A percentile compares a stretch with the other conserved stretches of the same genome.
These are phyloP conservation scores for Standfussiana lucernea DNA, from an alignment of 2,888 invertebrate genomes.

Conservation along the genomic window DNA sequence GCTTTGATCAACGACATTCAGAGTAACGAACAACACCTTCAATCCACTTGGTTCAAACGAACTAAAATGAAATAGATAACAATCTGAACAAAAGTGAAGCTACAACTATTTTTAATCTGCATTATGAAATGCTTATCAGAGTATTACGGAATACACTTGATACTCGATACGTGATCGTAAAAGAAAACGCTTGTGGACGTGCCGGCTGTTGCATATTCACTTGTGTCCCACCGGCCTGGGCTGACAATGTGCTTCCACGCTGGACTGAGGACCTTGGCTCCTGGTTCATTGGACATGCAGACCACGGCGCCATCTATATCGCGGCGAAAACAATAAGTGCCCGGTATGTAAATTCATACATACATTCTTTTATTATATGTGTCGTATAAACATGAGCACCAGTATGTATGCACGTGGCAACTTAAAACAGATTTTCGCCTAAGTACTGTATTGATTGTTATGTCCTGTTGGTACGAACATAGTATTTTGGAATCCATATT, in stretches of 20 bases:
- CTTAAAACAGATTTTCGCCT: not conserved
- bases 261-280: constrained; percentile 51
- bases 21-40: not conserved
- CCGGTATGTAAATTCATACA: constrained; percentile 48
- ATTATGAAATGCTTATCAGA: constrained; percentile 61
- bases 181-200: constrained; percentile 52
- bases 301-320: constrained; percentile 45
- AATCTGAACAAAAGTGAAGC: not conserved
- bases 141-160: constrained; percentile 64
- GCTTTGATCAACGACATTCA: not conserved
- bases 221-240: constrained; percentile 40
- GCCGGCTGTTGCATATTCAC: constrained; percentile 41
- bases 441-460: not conserved
- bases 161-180: constrained; percentile 63
- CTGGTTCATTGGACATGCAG: constrained; percentile 53
- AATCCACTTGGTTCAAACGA: not conserved
- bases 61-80: not conserved
- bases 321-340: constrained; percentile 31
- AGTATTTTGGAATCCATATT: not conserved
- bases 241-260: constrained; percentile 43
- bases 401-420: not conserved
- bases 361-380: constrained; percentile 10
- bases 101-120: constrained; percentile 24
- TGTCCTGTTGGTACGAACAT: not conserved
- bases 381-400: not conserved